Evolutionary conservation across 2,797 vertebrate genomes (phyloP), one percentile per base, ranked within the genome.

Genomic region (Carduelis carduelis): DNA sequence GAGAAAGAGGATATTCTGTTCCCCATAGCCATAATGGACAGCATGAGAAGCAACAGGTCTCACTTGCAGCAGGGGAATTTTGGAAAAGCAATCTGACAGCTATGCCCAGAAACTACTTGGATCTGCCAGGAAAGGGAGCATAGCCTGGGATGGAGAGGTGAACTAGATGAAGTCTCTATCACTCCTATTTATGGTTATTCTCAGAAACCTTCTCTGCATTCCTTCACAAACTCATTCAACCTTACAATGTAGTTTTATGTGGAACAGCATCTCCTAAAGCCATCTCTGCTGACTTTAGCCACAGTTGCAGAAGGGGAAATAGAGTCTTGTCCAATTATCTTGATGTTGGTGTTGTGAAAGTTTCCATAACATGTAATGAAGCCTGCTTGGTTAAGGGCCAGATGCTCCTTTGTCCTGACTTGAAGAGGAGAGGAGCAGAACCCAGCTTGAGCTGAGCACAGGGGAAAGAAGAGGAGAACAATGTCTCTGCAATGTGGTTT

Each of bases 261-360:
- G 57, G 53, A 89, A 78, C 13, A 78, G 55, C 21, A 37, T 26
- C 43, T 78, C 49, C 57, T 70, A 56, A 70, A 56, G 56, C 6
- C 30, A 23, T 39, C 52, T 74, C 59, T 77, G 50, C 35, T 60
- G 63, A 84, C 80, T 93, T 90, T 83, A 93, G 70, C 28, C 59
- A 82, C 59, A 63, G 60, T 27, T 87, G 64, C 68, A 95, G 78
- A 83, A 89, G 1, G 60, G 52, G 60, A 89, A 81, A 75, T 4
- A 71, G 49, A 76, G 19, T 78, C 88, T 69, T 92, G 72, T 69
- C 74, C 65, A 82, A 64, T 66, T 89, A 72, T 86, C 66, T 30
- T 82, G 55, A 69, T 93, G 37, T 3, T 72, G 59, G 34, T 81
- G n/a, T 87, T 90, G 77, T 93, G 84, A 92, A 97, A 96, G 74